A percentile compares a stretch with the other conserved stretches of the same genome.
Evolutionary conservation across 2,888 invertebrate genomes (phyloP).

Genomic region (Eupithecia centaureata): DNA sequence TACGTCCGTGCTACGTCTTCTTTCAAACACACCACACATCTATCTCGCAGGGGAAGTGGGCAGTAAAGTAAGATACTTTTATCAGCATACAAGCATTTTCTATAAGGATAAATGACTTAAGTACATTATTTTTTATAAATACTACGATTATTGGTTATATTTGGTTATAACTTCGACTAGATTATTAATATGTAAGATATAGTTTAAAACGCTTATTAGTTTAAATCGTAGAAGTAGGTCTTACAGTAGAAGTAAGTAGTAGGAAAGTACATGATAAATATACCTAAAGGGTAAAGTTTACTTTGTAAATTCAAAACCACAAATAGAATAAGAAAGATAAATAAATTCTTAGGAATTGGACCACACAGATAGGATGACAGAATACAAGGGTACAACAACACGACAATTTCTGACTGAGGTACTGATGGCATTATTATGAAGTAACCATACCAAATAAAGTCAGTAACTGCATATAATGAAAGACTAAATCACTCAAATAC

Average conservation of each 20-base stretch:
- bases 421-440: slow-evolving; percentile 4
- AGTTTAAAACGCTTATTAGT: not conserved
- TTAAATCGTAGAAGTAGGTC: not conserved
- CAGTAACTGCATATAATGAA: not conserved
- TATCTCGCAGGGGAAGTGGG: not conserved
- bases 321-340: slow-evolving; percentile 26
- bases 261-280: slow-evolving; percentile 27
- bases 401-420: slow-evolving; percentile 8
- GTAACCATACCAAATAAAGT: too few species aligned
- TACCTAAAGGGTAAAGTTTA: slow-evolving; percentile 16
- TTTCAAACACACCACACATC: not conserved
- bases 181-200: not conserved
- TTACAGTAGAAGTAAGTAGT: slow-evolving; percentile 5
- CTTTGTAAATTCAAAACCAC: slow-evolving; percentile 10
- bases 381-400: not conserved
- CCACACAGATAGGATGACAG: slow-evolving; percentile 51
- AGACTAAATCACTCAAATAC: not conserved
- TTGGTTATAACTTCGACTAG: slow-evolving; percentile 1
- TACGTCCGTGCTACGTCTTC: not conserved
- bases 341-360: slow-evolving; percentile 59
- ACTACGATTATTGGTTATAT: not conserved
- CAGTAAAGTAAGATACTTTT: not conserved
- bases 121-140: not conserved
- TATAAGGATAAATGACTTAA: too few species aligned
- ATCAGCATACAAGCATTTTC: not conserved